phyloP scores from a whole-genome alignment of 2,888 invertebrate genomes.

The Agrypnus murinus region DNA sequence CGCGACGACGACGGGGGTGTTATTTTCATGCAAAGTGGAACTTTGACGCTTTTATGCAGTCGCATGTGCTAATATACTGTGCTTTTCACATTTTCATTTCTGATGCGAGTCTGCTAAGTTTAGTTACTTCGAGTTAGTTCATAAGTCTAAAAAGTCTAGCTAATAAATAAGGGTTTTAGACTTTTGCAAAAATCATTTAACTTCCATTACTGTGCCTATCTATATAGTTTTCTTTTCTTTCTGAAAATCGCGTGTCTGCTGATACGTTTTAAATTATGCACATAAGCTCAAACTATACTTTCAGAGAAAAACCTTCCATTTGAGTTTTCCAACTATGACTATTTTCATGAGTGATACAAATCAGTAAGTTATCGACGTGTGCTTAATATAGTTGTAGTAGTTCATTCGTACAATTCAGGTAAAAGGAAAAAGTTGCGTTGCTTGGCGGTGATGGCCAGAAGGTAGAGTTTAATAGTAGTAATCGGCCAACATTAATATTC shows the following conservation, averaged over 20 bases:
- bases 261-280: conserved; percentile 23
- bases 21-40: conserved; percentile 42
- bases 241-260: conserved; percentile 11
- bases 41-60: conserved; percentile 40
- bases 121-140: not conserved
- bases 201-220: not conserved
- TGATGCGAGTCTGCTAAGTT: no score
- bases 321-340: conserved; percentile 13
- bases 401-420: no score
- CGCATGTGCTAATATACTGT: conserved; percentile 31
- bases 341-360: conserved; percentile 10
- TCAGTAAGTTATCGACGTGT: not conserved
- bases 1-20: conserved; percentile 14
- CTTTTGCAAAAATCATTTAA: not conserved
- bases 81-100: conserved; percentile 8
- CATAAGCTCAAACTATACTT: conserved; percentile 1
- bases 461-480: conserved; percentile 44
- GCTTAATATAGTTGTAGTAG: not conserved
- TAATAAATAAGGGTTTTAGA: no score
- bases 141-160: no score
- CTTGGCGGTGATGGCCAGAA: conserved; percentile 10
- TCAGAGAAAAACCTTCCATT: conserved; percentile 4
- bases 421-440: conserved; percentile 3
- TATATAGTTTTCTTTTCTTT: conserved; percentile 1
- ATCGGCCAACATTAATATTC: conserved; percentile 57